Base-by-base conservation (phyloP, 2,888 invertebrate genomes). In the Drosophila colorata region DNA sequence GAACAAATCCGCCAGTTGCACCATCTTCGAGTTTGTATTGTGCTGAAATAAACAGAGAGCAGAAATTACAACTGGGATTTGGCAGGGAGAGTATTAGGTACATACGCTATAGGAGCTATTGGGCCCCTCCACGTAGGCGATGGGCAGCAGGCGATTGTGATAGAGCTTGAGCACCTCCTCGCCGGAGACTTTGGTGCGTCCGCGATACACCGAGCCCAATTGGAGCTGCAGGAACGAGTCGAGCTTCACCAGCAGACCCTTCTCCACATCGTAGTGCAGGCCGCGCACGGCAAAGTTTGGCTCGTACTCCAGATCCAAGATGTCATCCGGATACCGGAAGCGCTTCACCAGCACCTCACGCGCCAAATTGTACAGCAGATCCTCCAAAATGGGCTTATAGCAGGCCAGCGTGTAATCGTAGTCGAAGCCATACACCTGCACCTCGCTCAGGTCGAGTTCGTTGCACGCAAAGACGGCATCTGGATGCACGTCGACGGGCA, bases 371-470 rank as follows among this genome's bases (percentile, higher is more conserved):
- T 98, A 99, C 16, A 99, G 94, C 47, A 99, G 93, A 90, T 95
- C 95, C 91, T 98, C 97, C 90, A 99, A 93, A 18, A 96, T 95
- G 9, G 97, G 96, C 89, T 97, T 98, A 92, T 99, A 99, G 86
- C 97, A 97, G 1, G 99, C 99, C 86, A 99, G 92, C 0, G 99
- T 99, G 92, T 99, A 99, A 92, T 99, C 99, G 93, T 99, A 99
- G 93, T 99, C 99, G 93, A 99, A 99, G 41, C 99, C 98, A 93
- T 98, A 98, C 0, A 98, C 97, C 88, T 97, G 95, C 40, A 99
- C 97, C 92, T 98, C 97, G 73, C 96, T 94, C 55, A 99, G 93
- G 92, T 98, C 96, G 61, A 99, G 93, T 90, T 99, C 98, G 93
- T 99, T 99, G 92, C 98, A 99, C 11, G 98, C 98, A 93, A 98